These are phyloP conservation scores for Luehdorfia chinensis DNA, from an alignment of 1,140 invertebrate species.

Conservation along the genomic window DNA sequence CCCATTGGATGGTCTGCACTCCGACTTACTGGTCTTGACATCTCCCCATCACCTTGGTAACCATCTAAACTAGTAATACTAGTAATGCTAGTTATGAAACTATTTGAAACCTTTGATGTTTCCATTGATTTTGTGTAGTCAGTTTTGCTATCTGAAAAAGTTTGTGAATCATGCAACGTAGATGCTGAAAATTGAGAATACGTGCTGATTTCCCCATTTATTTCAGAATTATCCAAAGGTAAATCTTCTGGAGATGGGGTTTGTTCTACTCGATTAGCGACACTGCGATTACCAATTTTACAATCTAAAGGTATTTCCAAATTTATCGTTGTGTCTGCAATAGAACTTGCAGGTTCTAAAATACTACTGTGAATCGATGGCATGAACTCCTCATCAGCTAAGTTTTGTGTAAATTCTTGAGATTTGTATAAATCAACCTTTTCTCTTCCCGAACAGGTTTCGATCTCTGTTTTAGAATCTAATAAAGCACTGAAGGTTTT, in stretches of 20 bases:
- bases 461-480: conserved; percentile 5
- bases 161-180: conserved; percentile 68
- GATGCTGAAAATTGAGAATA: conserved; percentile 68
- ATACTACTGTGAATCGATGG: conserved; percentile 75
- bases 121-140: conserved; percentile 79
- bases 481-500: conserved; percentile 31
- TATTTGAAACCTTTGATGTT: conserved; percentile 79
- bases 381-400: conserved; percentile 70
- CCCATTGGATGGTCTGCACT: conserved; percentile 82
- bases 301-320: conserved; percentile 78
- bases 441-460: not conserved
- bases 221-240: conserved; percentile 83
- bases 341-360: conserved; percentile 72
- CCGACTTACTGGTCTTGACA: conserved; percentile 86
- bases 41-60: conserved; percentile 91
- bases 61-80: conserved; percentile 92
- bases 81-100: conserved; percentile 89
- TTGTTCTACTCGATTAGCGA: conserved; percentile 79
- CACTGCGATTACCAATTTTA: conserved; percentile 57
- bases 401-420: conserved; percentile 24
- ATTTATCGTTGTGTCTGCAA: conserved; percentile 78
- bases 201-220: conserved; percentile 75
- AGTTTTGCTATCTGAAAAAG: conserved; percentile 77
- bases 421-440: conserved; percentile 7
- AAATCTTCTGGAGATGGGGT: conserved; percentile 90